Percentiles rank a stretch among this genome's conserved stretches.
These are phyloP conservation scores for Caenorhabditis auriculariae DNA, from an alignment of 2,888 invertebrate species.

Conservation along the genomic window DNA sequence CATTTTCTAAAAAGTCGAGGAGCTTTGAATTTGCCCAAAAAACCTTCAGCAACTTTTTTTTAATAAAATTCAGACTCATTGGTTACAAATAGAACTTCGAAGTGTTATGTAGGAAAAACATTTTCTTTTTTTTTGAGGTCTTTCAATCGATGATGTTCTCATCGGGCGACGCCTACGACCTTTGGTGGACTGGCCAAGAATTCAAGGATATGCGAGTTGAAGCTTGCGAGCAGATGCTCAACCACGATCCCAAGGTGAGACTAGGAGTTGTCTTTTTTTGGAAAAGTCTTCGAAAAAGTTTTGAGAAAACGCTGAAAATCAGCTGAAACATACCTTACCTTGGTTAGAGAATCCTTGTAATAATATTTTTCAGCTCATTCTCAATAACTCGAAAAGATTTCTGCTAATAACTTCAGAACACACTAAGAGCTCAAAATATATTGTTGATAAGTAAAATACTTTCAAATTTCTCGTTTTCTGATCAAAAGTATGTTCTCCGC, in stretches of 20 bases:
- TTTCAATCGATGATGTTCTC: slow-evolving; percentile 63
- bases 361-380: too few species aligned
- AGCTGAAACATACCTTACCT: too few species aligned
- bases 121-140: slow-evolving; percentile 35
- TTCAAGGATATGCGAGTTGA: slow-evolving; percentile 61
- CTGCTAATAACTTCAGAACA: too few species aligned
- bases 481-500: too few species aligned
- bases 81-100: too few species aligned
- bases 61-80: neutral
- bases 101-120: neutral
- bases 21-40: neutral
- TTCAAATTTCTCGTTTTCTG: too few species aligned
- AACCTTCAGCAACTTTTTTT: neutral
- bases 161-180: slow-evolving; percentile 57
- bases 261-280: neutral
- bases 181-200: slow-evolving; percentile 63
- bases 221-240: slow-evolving; percentile 60
- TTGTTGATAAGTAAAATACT: too few species aligned
- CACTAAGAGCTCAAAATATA: too few species aligned
- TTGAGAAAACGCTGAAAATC: too few species aligned
- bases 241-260: slow-evolving; percentile 20
- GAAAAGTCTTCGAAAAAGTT: too few species aligned
- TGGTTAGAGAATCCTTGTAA: too few species aligned
- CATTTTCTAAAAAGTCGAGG: neutral
- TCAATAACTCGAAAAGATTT: too few species aligned